Base-by-base conservation (phyloP, 2,888 invertebrate species). In the Alentia gelatinosa region DNA sequence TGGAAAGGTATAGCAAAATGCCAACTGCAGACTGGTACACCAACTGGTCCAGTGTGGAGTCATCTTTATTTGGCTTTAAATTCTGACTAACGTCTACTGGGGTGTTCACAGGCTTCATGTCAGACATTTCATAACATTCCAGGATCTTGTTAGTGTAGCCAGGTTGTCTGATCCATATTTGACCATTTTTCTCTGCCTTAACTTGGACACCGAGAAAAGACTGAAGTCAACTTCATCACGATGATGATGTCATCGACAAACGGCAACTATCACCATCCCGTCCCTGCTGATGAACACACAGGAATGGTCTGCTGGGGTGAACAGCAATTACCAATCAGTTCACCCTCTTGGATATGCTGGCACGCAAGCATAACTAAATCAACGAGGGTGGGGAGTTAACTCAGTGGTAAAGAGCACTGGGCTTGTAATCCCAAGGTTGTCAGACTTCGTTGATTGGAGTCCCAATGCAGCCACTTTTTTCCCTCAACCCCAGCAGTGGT, bases 131-230 rank as follows among this genome's bases (percentile, higher is more conserved):
- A 47, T 56, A 90, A 5, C 40, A 56, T 23, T 90, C 83, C 1
- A 90, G 47, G n/a, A 90, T 35, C 12, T 47, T 79, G 50, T 33
- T 33, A 39, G 90, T 90, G 83, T 90, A 90, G 7, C 33, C 50
- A 4, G 90, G 79, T 30, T 83, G 90, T 19, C 90, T 83, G 4
- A 90, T 79, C 74, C 89, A 89, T 7, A 90, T 42, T 23, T 23
- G 3, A 9, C 26, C 90, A 33, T 7, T 7, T 4, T 89, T 89
- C 4, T 30, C 42, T 5, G 1, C 30, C 9, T 84, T 37, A n/a
- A 90, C 40, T 1, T 15, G 1, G 1, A 92, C 86, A 23, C 91
- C 92, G 19, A 89, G 50, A 56, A 89, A 89, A n/a, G n/a, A 89
- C 15, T 89, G 4, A n/a, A 89, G 63, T 26, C 35, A 4, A 12